Conservation (phyloP, 2,888 invertebrate genomes). For the Zygaena filipendulae region DNA sequence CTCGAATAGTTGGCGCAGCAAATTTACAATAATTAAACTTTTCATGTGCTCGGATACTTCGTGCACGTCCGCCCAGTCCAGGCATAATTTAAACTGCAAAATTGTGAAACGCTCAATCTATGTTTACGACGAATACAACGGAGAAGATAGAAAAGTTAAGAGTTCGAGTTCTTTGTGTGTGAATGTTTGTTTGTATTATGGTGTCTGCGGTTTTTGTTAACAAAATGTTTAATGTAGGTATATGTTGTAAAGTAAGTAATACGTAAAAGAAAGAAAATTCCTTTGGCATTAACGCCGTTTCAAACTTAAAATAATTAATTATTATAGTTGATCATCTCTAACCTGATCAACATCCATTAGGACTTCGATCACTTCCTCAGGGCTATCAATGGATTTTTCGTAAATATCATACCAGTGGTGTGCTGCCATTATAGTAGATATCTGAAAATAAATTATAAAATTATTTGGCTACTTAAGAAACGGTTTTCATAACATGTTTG, state of each 20-base stretch:
- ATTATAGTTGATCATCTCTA: conserved; percentile 9
- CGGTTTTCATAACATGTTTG: no score
- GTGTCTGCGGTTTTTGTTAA: no score
- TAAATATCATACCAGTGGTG: conserved; percentile 72
- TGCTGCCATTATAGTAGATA: conserved; percentile 63
- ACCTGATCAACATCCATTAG: conserved; percentile 68
- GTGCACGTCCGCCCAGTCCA: conserved; percentile 77
- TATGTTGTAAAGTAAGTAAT: no score
- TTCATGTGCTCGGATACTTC: conserved; percentile 66
- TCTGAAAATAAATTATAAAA: conserved; percentile 35
- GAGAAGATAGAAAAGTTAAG: no score
- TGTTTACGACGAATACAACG: no score
- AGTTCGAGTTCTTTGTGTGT: no score
- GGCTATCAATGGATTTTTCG: conserved; percentile 61
- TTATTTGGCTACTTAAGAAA: no score
- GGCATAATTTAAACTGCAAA: conserved; percentile 72
- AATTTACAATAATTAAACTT: conserved; percentile 60
- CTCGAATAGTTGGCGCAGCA: conserved; percentile 67
- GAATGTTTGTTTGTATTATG: no score
- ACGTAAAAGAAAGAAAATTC: no score
- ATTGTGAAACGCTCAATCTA: no score
- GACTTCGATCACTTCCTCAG: conserved; percentile 61
- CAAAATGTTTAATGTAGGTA: no score
- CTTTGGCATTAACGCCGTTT: no score
- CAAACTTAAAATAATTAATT: neutral